Evolutionary conservation across 2,113 vertebrate species (phyloP), one percentile per base, ranked within the genome.

Genomic region (Trogon melanurus): DNA sequence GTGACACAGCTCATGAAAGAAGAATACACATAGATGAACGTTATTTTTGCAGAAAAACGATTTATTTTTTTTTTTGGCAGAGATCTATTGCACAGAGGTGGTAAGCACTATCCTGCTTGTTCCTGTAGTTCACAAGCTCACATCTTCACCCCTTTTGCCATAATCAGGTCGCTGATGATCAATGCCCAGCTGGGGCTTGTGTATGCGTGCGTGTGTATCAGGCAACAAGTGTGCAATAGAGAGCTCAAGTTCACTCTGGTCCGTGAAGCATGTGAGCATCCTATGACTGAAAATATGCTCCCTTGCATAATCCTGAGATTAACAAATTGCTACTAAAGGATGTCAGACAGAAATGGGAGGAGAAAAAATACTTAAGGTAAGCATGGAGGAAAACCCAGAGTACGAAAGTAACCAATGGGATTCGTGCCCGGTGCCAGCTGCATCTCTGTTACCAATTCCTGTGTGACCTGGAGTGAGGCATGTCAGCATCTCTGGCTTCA

Each of bases 201-300:
- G n/a, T 10, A 7, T 22, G 25, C 1, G 3, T 27, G 50, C 4
- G 23, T 16, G 19, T 27, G 7, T 78, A 20, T 30, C 10, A 12
- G 85, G 64, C 58, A 67, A 22, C n/a, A 56, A 88, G 72, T 54
- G 82, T 88, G 90, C 94, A 88, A 87, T 0, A 34, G 60, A 41
- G 88, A 45, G 82, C 75, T 88, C 60, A 3, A 41, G 25, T 45
- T 94, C 41, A 14, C 78, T n/a, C 81, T 75, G 29, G 27, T 69
- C 74, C 4, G 6, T 48, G 78, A 61, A 73, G 84, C 94, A 96
- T 82, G 93, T 96, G 95, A 96, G 81, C 94, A 94, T 92, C 94
- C 96, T 96, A 91, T 97, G 96, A 96, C 95, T 89, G 87, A 61
- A 97, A 97, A 96, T 92, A 93, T 65, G 86, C 73, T 95, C 78